phyloP scores from a whole-genome alignment of 2,113 vertebrate genomes.

The Alectura lathami region DNA sequence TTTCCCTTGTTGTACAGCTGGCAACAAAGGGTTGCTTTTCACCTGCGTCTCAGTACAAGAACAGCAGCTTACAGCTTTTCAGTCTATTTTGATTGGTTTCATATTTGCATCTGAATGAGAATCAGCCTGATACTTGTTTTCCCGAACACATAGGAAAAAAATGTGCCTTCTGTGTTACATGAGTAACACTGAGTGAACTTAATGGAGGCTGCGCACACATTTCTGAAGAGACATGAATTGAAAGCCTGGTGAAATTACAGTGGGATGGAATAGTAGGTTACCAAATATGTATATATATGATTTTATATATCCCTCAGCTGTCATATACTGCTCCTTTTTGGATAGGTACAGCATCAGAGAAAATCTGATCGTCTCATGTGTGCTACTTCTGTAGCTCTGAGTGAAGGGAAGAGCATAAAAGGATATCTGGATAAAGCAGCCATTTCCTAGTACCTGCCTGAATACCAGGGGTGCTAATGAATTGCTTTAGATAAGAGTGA shows the following conservation, averaged over 20 bases:
- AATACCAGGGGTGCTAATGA: background rate
- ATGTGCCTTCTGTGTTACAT: background rate
- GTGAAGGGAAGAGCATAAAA: background rate
- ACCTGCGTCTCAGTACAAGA: background rate
- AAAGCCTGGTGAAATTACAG: background rate
- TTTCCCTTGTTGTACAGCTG: constrained; percentile 26
- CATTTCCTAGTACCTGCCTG: background rate
- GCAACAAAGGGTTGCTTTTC: constrained; percentile 29
- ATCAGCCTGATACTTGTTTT: background rate
- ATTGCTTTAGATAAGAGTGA: background rate
- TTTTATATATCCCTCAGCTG: too few species aligned
- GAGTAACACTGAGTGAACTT: background rate
- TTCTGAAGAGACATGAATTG: background rate
- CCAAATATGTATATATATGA: too few species aligned
- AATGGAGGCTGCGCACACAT: background rate
- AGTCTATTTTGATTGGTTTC: background rate
- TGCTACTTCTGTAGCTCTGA: background rate
- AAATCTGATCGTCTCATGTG: background rate
- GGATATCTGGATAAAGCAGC: background rate
- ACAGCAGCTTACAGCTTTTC: background rate
- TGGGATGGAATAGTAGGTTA: background rate
- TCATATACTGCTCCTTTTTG: background rate
- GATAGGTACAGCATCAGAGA: background rate
- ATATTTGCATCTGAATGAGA: constrained; percentile 5
- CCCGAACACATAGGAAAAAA: background rate